Conservation (phyloP, 2,113 vertebrate genomes). For the Passer montanus region DNA sequence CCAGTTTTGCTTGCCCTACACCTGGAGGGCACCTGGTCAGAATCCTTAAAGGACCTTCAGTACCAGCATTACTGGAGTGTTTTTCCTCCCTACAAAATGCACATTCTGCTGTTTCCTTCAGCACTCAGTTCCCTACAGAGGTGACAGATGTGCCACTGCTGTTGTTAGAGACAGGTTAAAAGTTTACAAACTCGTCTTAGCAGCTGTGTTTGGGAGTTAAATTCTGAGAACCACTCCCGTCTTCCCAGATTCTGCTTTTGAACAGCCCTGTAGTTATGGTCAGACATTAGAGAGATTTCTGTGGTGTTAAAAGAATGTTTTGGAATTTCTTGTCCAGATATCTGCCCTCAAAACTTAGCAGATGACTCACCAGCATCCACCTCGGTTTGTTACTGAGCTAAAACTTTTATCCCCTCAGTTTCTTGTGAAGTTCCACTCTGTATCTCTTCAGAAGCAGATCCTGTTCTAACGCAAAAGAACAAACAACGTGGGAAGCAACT, state of each 20-base stretch:
- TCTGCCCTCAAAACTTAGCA: background rate
- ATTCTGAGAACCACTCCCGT: background rate
- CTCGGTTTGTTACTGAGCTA: background rate
- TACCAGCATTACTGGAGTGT: background rate
- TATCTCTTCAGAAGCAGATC: constrained; percentile 3
- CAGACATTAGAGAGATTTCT: constrained; percentile 1
- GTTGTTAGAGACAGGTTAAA: background rate
- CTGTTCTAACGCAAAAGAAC: background rate
- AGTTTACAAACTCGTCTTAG: background rate
- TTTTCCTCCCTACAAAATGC: background rate
- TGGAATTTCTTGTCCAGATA: background rate
- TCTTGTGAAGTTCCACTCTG: background rate
- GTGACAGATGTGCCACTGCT: background rate
- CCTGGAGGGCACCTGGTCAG: background rate
- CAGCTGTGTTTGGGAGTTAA: background rate
- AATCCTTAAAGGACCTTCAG: background rate
- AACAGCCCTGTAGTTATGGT: background rate
- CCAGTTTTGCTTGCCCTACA: background rate
- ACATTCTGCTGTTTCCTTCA: background rate
- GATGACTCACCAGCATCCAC: constrained; percentile 7
- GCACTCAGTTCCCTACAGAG: background rate
- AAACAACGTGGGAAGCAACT: background rate
- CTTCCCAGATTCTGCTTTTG: background rate
- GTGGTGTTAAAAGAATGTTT: background rate
- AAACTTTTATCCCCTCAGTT: background rate